A percentile compares a stretch with the other conserved stretches of the same genome.
Conservation (phyloP, 2,888 invertebrate species). For the Acanthosepion pharaonis region DNA sequence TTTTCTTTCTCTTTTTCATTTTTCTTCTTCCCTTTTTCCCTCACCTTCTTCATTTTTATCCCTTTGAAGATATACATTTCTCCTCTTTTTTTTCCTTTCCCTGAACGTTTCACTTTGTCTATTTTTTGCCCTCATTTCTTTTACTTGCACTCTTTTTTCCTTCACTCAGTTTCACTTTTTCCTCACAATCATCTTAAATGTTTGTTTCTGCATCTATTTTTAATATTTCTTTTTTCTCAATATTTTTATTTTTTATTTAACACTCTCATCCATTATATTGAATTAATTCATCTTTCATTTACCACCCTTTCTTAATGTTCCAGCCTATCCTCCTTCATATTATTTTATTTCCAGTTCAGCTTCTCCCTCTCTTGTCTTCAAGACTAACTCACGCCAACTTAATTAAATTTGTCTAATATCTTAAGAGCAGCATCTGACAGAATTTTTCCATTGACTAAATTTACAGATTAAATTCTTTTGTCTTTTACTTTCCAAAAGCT, state of each 20-base stretch:
- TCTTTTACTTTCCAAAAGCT: neutral
- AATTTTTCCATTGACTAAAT: neutral
- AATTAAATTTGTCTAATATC: neutral
- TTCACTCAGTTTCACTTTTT: no score
- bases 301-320: neutral
- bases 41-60: no score
- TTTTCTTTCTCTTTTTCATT: no score
- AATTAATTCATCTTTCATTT: neutral
- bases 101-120: no score
- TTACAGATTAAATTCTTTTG: neutral
- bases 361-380: neutral
- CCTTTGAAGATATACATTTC: no score
- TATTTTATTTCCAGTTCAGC: neutral
- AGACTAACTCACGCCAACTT: neutral
- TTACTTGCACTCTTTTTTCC: no score
- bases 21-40: no score
- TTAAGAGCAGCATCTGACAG: conserved; percentile 33
- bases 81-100: no score
- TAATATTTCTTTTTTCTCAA: no score
- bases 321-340: neutral
- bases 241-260: neutral
- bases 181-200: no score
- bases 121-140: no score
- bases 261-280: neutral
- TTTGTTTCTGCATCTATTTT: neutral